Evolutionary conservation across 2,797 vertebrate species (phyloP).

Genomic region (Lithobates sylvaticus): DNA sequence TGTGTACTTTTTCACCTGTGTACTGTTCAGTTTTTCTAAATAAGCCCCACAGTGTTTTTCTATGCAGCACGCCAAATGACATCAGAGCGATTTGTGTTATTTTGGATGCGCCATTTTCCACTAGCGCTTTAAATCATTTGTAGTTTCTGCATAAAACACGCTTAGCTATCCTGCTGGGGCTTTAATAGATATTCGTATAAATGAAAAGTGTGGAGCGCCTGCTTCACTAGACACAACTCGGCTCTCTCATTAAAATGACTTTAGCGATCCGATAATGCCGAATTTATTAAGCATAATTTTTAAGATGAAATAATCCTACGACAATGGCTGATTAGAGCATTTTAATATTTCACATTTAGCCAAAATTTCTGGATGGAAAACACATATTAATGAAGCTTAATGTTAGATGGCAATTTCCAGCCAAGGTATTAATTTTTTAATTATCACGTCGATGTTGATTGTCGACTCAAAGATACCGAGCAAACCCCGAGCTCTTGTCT

Average conservation of each 20-base stretch:
- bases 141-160: slow-evolving; percentile 26
- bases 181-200: slow-evolving; percentile 51
- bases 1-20: not conserved
- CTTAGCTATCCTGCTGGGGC: slow-evolving; percentile 36
- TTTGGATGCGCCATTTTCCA: slow-evolving; percentile 6
- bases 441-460: slow-evolving; percentile 3
- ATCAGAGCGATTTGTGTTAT: not conserved
- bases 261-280: slow-evolving; percentile 42
- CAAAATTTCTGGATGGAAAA: slow-evolving; percentile 15
- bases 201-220: slow-evolving; percentile 39
- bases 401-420: slow-evolving; percentile 37
- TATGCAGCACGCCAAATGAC: not conserved
- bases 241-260: slow-evolving; percentile 50
- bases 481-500: not conserved
- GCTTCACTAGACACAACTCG: slow-evolving; percentile 31
- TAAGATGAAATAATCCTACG: slow-evolving; percentile 23
- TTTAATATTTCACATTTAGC: slow-evolving; percentile 20
- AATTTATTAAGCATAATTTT: slow-evolving; percentile 50
- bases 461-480: not conserved
- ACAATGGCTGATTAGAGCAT: slow-evolving; percentile 27
- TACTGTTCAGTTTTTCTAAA: not conserved
- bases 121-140: slow-evolving; percentile 31
- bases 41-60: not conserved
- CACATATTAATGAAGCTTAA: slow-evolving; percentile 20
- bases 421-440: slow-evolving; percentile 25